Evolutionary conservation across 2,113 vertebrate species (phyloP).

Genomic region (Xenus cinereus): DNA sequence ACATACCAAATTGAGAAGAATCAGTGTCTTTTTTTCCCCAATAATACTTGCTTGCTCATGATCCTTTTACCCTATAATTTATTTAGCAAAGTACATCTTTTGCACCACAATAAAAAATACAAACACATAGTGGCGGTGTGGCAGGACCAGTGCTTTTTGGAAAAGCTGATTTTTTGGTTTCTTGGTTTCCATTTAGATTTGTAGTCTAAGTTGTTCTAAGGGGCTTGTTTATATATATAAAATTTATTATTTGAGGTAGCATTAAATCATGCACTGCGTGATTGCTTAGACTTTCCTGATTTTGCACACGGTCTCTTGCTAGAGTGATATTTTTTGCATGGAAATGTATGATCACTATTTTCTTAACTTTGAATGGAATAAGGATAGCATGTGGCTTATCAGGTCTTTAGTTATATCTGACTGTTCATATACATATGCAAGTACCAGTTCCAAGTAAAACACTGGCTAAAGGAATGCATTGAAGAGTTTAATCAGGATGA

Average conservation of each 20-base stretch:
- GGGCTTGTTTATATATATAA: background rate
- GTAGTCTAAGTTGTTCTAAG: background rate
- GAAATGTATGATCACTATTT: background rate
- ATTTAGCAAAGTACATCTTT: background rate
- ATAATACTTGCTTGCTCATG: background rate
- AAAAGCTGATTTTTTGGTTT: background rate
- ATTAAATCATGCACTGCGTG: background rate
- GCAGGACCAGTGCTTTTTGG: background rate
- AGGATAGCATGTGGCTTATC: background rate
- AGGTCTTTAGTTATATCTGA: background rate
- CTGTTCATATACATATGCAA: fast-evolving
- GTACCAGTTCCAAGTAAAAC: background rate
- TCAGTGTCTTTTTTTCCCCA: background rate
- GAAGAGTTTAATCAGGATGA: background rate
- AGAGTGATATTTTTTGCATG: background rate
- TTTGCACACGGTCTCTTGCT: background rate
- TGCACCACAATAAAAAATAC: background rate
- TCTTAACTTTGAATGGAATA: background rate
- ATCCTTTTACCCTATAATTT: background rate
- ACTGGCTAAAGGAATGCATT: background rate
- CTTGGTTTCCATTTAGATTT: background rate
- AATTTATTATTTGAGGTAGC: background rate
- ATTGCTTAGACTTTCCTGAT: background rate
- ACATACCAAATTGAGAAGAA: background rate
- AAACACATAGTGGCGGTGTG: background rate